Evolutionary conservation across 2,113 vertebrate species (phyloP).

Genomic region (Cyanistes caeruleus): DNA sequence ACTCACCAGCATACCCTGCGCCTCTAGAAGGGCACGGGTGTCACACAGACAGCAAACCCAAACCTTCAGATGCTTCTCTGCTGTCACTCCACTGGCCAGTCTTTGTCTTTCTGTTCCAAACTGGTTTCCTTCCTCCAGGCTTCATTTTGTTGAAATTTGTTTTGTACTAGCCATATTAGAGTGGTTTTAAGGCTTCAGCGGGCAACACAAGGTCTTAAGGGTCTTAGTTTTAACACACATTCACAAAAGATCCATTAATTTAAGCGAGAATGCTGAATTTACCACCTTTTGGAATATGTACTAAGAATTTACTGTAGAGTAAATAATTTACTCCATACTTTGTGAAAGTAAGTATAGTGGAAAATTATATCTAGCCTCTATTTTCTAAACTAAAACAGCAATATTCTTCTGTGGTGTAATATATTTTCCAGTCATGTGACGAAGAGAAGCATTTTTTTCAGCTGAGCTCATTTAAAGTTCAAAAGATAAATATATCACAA

Average conservation of each 20-base stretch:
- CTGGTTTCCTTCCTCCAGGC: neutral
- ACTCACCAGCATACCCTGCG: rapidly evolving
- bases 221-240: neutral
- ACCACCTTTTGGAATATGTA: conserved; percentile 12
- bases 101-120: neutral
- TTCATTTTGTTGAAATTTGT: neutral
- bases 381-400: conserved; percentile 41
- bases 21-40: neutral
- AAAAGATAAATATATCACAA: conserved; percentile 73
- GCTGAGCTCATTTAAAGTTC: conserved; percentile 70
- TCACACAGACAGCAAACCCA: neutral
- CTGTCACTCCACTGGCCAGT: neutral
- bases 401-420: conserved; percentile 61
- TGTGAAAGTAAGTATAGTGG: conserved; percentile 35
- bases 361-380: conserved; percentile 71
- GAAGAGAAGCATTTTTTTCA: conserved; percentile 64
- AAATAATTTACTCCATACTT: conserved; percentile 58
- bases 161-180: neutral
- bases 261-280: neutral
- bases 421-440: conserved; percentile 67
- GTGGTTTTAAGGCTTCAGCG: neutral
- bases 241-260: conserved; percentile 16
- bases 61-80: neutral
- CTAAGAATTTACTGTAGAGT: conserved; percentile 43
- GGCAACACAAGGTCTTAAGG: neutral